Evolutionary conservation across 2,888 invertebrate genomes (phyloP).

Genomic region (Agrotis ipsilon): DNA sequence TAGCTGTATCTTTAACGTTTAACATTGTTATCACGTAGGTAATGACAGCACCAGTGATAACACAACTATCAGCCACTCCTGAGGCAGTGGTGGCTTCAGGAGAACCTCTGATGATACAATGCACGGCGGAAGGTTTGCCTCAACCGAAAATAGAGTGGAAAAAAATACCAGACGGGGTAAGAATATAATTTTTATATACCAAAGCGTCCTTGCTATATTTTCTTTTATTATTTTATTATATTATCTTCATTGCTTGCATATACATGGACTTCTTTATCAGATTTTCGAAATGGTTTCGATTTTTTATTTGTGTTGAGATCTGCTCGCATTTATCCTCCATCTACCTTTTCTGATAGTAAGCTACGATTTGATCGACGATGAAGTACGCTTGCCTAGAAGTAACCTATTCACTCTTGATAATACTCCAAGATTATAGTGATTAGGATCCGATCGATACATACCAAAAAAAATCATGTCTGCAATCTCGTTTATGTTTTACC

Average conservation of each 20-base stretch:
- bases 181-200: background rate
- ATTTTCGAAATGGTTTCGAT: too few relatives aligned
- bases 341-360: too few relatives aligned
- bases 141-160: constrained; percentile 78
- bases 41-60: constrained; percentile 75
- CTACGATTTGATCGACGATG: too few relatives aligned
- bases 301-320: too few relatives aligned
- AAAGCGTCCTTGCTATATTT: too few relatives aligned
- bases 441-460: too few relatives aligned
- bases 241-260: too few relatives aligned
- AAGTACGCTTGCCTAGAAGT: too few relatives aligned
- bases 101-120: constrained; percentile 75
- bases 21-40: constrained; percentile 70
- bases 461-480: background rate
- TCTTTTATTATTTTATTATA: too few relatives aligned
- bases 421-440: too few relatives aligned
- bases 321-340: too few relatives aligned
- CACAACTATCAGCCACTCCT: constrained; percentile 72
- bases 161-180: constrained; percentile 73
- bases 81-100: constrained; percentile 69
- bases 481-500: background rate
- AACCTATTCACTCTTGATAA: too few relatives aligned
- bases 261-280: background rate
- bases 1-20: background rate
- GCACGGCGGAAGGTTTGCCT: constrained; percentile 79